Evolutionary conservation across 2,888 invertebrate species (phyloP), one percentile per base, ranked within the genome.

Genomic region (Cheilosia grossa): DNA sequence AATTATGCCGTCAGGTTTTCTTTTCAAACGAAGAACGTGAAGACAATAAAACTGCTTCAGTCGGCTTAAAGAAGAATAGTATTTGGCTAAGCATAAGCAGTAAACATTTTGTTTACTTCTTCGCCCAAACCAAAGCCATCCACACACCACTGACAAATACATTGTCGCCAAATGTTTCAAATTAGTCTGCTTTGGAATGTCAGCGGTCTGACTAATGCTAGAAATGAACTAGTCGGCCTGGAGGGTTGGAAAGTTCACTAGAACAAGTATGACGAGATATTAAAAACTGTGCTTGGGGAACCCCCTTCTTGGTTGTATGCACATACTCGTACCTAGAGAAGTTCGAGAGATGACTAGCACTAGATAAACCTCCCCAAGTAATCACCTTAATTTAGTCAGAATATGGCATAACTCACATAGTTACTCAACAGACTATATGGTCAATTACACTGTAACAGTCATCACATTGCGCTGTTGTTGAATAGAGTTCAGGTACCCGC

Each of bases 401-500:
- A 61, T n/a, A 27, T 82, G 79, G 54, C 83, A 74, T 74, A 82
- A 82, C 67, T 64, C 51, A 58, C 30, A 37, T 67, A 78, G 67
- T 79, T 75, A 59, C 77, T 58, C 63, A 44, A 33, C 58, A 73
- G 21, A 56, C 54, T 27, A 9, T 58, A 64, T 53, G 19, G 51
- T 64, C 53, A 54, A 47, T 58, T 72, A 67, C 61, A 58, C 30
- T 30, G 17, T 64, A 74, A 79, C 51, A 69, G 64, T 79, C 73
- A 70, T 75, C 49, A 44, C 49, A 82, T 64, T 74, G 64, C 44
- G 42, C 80, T 69, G 49, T 75, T 81, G 69, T 56, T 70, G 51
- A 80, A 74, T 70, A n/a, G 73, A 73, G 78, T 78, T 82, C 82
- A 82, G 82, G 79, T 82, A 79, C 66, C 70, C 67, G 30, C 53